phyloP scores from a whole-genome alignment of 2,888 invertebrate species.

The Emmelina monodactyla region DNA sequence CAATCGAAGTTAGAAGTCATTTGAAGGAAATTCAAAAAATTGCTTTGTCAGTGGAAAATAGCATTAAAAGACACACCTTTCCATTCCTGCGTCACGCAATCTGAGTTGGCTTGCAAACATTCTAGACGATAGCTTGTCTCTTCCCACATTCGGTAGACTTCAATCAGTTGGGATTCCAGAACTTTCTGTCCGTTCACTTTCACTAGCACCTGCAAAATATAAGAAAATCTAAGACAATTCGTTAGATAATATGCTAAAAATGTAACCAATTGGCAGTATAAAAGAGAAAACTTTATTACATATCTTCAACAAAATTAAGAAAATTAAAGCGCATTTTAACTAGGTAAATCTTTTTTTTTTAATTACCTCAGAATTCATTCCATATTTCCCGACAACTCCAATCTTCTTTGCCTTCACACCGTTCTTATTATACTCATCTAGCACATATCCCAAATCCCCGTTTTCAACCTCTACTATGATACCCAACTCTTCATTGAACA shows the following conservation, averaged over 20 bases:
- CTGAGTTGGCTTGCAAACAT: conserved; percentile 79
- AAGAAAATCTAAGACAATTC: conserved; percentile 1
- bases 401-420: conserved; percentile 72
- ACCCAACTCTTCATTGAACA: conserved; percentile 88
- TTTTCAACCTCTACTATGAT: conserved; percentile 80
- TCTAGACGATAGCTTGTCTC: conserved; percentile 94
- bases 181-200: conserved; percentile 67
- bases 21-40: too few species aligned
- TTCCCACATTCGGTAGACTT: conserved; percentile 89
- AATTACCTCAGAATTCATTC: conserved; percentile 69
- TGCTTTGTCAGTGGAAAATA: too few species aligned
- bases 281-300: too few species aligned
- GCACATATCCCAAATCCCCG: conserved; percentile 62
- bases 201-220: conserved; percentile 46
- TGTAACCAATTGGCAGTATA: too few species aligned
- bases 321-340: neutral
- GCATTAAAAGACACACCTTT: too few species aligned
- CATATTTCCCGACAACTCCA: conserved; percentile 72
- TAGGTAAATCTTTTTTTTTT: neutral
- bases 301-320: too few species aligned
- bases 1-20: too few species aligned
- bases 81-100: conserved; percentile 84
- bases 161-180: conserved; percentile 69
- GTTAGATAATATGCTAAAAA: neutral
- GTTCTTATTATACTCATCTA: conserved; percentile 66